A percentile compares a stretch with the other conserved stretches of the same genome.
phyloP scores from a whole-genome alignment of 2,113 vertebrate genomes.

The Tupaia chinensis region DNA sequence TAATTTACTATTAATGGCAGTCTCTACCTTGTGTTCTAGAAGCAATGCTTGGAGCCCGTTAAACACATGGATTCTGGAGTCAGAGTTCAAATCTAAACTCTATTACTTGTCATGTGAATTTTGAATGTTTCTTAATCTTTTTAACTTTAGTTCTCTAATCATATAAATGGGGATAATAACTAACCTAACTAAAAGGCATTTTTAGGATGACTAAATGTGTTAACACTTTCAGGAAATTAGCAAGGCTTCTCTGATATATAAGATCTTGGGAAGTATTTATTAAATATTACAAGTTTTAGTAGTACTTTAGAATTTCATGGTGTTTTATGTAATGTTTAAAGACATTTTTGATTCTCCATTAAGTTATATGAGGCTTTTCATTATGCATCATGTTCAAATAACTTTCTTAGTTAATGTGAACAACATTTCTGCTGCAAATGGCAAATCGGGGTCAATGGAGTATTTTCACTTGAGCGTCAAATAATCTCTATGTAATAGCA shows the following conservation, averaged over 20 bases:
- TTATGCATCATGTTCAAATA: not conserved
- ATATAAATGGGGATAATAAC: not conserved
- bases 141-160: not conserved
- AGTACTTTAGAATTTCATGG: not conserved
- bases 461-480: not conserved
- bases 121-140: not conserved
- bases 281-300: not conserved
- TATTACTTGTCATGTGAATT: not conserved
- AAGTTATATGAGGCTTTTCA: not conserved
- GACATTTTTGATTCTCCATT: not conserved
- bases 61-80: not conserved
- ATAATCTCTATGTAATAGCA: not conserved
- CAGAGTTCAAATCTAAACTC: not conserved
- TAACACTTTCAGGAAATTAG: not conserved
- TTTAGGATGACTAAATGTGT: not conserved
- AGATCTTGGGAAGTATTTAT: not conserved
- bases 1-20: not conserved
- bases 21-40: not conserved
- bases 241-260: not conserved
- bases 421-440: not conserved
- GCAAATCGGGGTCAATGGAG: not conserved
- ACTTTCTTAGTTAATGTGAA: not conserved
- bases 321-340: not conserved
- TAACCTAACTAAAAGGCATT: not conserved
- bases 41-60: accelerated